Base-by-base conservation (phyloP, 2,113 vertebrate species). In the Hippolais icterina region DNA sequence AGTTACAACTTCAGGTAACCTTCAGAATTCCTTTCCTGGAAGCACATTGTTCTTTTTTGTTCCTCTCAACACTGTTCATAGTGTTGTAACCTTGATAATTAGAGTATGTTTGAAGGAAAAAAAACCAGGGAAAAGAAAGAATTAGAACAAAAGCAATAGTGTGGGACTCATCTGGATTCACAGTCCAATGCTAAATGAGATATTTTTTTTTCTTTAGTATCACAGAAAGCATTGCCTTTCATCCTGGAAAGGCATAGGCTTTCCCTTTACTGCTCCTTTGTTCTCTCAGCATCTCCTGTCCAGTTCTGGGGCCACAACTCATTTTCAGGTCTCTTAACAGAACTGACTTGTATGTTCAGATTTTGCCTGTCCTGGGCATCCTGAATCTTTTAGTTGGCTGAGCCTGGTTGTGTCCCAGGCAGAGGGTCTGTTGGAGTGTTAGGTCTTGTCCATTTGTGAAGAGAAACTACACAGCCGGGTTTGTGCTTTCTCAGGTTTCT, bases 381-480 rank as follows among this genome's bases (percentile, higher is more conserved):
- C 2, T 4, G 4, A n/a, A 28, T 64, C 20, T 71, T 69, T 28
- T 17, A 63, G 3, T 28, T 83, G 56, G 11, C 31, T 10, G 35
- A 82, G 24, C 33, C 29, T 3, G 7, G 23, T 47, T 8, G 0
- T 14, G 29, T 70, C 1, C 0, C 12, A 41, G 46, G 8, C 46
- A 54, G 47, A 41, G 15, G 15, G 56, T 95, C 35, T 71, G 27
- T 7, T 37, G 20, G 19, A 44, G 10, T 12, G 6, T 81, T 35
- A 23, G 21, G 17, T 75, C 63, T 25, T 42, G 29, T 59, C 28
- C 5, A 2, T 65, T 81, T 54, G 8, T 74, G 49, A 83, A 65
- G 27, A 76, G 50, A 68, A 71, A 37, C 25, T 33, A 5, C 16
- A 4, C 41, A 64, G 15, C 5, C 0, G 2, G 3, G 8, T 49